phyloP scores from a whole-genome alignment of 2,113 vertebrate species.

The Pelvicachromis taeniatus region DNA sequence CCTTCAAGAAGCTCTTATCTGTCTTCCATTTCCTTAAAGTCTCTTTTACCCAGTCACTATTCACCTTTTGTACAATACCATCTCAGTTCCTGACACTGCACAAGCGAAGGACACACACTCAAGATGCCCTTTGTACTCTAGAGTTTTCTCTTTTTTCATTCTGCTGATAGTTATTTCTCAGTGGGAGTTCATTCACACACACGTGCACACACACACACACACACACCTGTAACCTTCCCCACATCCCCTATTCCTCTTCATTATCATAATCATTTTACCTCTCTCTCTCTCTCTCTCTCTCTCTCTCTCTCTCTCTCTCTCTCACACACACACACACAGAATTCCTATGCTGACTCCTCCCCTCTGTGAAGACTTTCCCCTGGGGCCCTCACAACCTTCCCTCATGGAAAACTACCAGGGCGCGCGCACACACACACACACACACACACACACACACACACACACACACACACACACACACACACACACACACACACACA shows the following conservation, averaged over 20 bases:
- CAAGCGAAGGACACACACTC: not conserved
- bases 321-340: not conserved
- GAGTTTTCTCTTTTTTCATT: conserved; percentile 14
- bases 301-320: not conserved
- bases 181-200: not conserved
- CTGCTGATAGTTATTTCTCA: not conserved
- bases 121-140: not conserved
- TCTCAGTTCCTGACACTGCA: not conserved
- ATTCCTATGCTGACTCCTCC: conserved; percentile 58
- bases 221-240: not conserved
- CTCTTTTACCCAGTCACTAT: not conserved
- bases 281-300: not conserved
- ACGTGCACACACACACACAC: not conserved
- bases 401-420: conserved; percentile 68
- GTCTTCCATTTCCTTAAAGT: not conserved
- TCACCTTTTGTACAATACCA: not conserved
- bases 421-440: not conserved
- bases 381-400: conserved; percentile 28
- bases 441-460: not conserved
- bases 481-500: not conserved
- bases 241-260: not conserved
- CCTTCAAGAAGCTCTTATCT: not conserved
- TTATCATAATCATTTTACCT: conserved; percentile 13
- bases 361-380: conserved; percentile 36
- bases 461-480: not conserved